phyloP scores from a whole-genome alignment of 2,888 invertebrate species.

The Euphydryas editha region DNA sequence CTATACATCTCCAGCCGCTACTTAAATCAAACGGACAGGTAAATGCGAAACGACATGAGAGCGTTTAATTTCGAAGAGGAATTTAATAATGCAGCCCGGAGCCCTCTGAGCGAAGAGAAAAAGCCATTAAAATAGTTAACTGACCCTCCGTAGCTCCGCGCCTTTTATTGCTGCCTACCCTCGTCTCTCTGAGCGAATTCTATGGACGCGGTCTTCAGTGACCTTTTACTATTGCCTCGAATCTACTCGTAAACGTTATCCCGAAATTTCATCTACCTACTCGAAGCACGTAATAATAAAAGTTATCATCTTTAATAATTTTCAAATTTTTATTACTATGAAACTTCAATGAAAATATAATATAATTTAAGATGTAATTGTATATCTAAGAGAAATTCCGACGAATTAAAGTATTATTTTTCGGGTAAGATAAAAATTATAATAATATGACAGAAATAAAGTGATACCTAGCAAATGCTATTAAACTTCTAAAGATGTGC shows the following conservation, averaged over 20 bases:
- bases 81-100: conserved; percentile 42
- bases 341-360: neutral
- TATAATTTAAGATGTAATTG: no score
- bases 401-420: no score
- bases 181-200: conserved; percentile 12
- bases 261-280: neutral
- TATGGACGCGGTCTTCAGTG: conserved; percentile 3
- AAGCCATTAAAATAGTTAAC: conserved; percentile 44
- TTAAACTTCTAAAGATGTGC: no score
- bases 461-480: no score
- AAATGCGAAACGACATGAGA: conserved; percentile 35
- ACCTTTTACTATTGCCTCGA: conserved; percentile 5
- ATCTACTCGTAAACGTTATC: neutral
- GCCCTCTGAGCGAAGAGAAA: conserved; percentile 29
- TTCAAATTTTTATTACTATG: no score
- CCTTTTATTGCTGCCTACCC: conserved; percentile 19
- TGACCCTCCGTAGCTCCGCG: conserved; percentile 40
- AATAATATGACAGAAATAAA: no score
- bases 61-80: conserved; percentile 38
- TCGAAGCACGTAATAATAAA: no score
- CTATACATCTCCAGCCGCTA: neutral
- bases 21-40: conserved; percentile 23
- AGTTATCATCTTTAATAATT: no score
- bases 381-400: no score
- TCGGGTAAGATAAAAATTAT: no score